Base-by-base conservation (phyloP, 2,888 invertebrate genomes). In the Sialis fuliginosa region DNA sequence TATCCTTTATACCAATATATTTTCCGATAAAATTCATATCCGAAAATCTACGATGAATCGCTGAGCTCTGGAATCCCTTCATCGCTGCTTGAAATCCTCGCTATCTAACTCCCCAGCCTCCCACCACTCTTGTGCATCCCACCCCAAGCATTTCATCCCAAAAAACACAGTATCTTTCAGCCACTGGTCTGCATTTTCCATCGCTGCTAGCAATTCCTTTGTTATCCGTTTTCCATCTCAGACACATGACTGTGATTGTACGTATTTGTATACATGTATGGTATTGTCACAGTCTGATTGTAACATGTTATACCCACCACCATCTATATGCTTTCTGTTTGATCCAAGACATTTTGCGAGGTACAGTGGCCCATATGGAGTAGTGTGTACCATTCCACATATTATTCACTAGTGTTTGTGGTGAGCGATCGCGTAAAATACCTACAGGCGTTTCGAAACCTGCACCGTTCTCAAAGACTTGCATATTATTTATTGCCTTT, bases 321-420 rank as follows among this genome's bases (percentile, higher is more conserved):
- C 63, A 62, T 61, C 63, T 64, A 64, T 63, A 64, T 65, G 65
- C 63, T 65, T 65, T 64, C 63, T 64, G 64, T 65, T 65, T 65
- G 65, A 65, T 65, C 64, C 61, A 60, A 60, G 61, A 62, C 62
- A 61, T 63, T 63, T 63, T 59, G 60, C 58, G 56, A 58, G 58
- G 59, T 54, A 53, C 53, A 56, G 54, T 51, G 52, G 57, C 49
- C 60, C 63, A 61, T 51, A 10, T 48, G 51, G 51, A 54, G 52
- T 53, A 45, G 51, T 49, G 49, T 45, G 42, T 32, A 39, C 41
- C 42, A 50, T 46, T 50, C 48, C 34, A 46, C 13, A 41, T 33
- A 42, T 33, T 37, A 46, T 48, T 43, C 45, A 44, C 39, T 32
- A 31, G 48, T 22, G 33, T 44, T 50, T 50, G 48, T 42, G 44